Base-by-base conservation (phyloP, 2,113 vertebrate genomes). In the Theropithecus gelada region DNA sequence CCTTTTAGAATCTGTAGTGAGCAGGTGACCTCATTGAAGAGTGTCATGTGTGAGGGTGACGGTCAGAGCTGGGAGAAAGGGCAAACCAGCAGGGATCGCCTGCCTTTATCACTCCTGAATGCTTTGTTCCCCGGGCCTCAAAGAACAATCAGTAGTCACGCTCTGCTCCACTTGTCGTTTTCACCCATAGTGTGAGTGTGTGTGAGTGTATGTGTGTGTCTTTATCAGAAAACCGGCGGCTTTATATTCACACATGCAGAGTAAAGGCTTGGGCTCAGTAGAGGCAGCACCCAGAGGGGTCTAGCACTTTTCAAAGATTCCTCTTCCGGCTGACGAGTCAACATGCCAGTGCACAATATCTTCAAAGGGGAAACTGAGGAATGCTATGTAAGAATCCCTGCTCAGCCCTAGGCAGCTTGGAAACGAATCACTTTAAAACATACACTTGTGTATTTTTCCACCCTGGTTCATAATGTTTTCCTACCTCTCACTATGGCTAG, bases 331-430 rank as follows among this genome's bases (percentile, higher is more conserved):
- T 73, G 32, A 59, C 23, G 18, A 75, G 35, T 57, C 79, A 50
- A 43, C 8, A 32, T 78, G 11, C 17, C 8, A 10, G 7, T 2
- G 45, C 27, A 18, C 5, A 22, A 1, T 23, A 30, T 61, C 55
- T 35, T 73, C 86, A 25, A n/a, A 70, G 35, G 79, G 43, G 75
- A 95, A 89, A 91, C 73, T 18, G 68, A 93, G 79, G n/a, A 17
- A 86, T 3, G 35, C 18, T 50, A 22, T 2, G 5, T 1, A 32
- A 78, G 80, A 27, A 14, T 16, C n/a, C 9, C 5, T 1, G 2
- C 64, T 57, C 25, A 6, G 68, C 68, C 45, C 48, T 30, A 43
- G 8, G 38, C 1, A 7, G 45, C 35, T 14, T 35, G 23, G 4
- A 64, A 61, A 64, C 40, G 1, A 3, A 35, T 43, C 12, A 8